Base-by-base conservation (phyloP, 2,797 vertebrate genomes). In the Galagoides demidoff region DNA sequence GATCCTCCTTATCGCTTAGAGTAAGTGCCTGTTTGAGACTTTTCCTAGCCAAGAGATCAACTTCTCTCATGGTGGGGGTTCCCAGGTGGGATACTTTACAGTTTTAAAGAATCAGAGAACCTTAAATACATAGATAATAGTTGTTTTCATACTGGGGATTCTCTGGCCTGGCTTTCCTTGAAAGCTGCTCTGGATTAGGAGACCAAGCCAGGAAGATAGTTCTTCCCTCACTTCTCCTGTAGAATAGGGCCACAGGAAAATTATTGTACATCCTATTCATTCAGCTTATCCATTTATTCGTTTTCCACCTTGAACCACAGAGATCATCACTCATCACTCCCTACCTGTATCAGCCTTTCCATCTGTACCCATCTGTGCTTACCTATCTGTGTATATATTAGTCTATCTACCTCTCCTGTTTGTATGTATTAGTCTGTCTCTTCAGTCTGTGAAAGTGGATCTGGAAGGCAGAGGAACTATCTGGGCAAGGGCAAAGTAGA, bases 211-310 rank as follows among this genome's bases (percentile, higher is more conserved):
- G 57, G 83, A 95, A 86, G 49, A 89, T 74, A 12, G 7, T 87
- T 91, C 57, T 93, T 79, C 17, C 20, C 49, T 94, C 37, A 45
- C 45, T 87, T 63, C n/a, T 93, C 8, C 34, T 31, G 0, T 66
- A 81, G 25, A 61, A n/a, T 61, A 94, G 25, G 43, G 39, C 64
- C 37, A 57, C 55, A 63, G 49, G 68, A 25, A 77, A 55, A 61
- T 55, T 93, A 25, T 55, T 93, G 81, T 52, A 82, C 39, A 83
- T 93, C 78, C 74, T 70, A 22, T 93, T 92, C 78, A 84, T 95
- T 94, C 70, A 68, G 20, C 59, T 85, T 79, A 64, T 74, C 85
- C 34, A 45, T 87, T 78, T 49, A 84, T 73, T 83, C 73, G 84
- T 85, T 88, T 95, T 76, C 43, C 71, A 79, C 89, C 31, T 84